Conservation (phyloP, 1,140 invertebrate species). For the Matsumurasca onukii region DNA sequence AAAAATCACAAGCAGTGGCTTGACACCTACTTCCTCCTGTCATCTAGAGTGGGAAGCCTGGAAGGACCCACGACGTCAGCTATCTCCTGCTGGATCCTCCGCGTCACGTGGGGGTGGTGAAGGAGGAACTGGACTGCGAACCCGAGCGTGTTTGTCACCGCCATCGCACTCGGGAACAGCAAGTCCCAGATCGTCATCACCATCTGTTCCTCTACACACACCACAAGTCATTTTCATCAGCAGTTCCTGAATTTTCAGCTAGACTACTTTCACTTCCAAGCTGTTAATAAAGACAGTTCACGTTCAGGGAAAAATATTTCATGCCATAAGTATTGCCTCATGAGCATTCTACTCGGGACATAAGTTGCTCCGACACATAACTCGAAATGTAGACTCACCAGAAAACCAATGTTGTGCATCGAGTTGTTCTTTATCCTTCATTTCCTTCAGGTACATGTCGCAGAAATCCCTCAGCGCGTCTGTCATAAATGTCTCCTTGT, state of each 20-base stretch:
- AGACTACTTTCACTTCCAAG: no score
- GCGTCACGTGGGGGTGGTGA: constrained; percentile 53
- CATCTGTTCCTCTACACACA: neutral
- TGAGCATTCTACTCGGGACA: no score
- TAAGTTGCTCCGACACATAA: no score
- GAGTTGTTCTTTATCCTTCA: neutral
- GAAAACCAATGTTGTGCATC: neutral
- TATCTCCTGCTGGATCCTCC: constrained; percentile 65
- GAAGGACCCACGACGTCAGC: constrained; percentile 64
- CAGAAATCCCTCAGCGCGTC: neutral
- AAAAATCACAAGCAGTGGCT: no score
- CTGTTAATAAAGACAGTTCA: no score
- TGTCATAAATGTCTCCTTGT: neutral
- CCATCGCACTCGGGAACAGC: neutral
- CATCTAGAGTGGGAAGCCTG: constrained; percentile 60
- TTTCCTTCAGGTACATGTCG: neutral
- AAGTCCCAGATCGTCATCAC: constrained; percentile 6
- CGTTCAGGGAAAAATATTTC: no score
- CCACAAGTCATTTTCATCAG: no score
- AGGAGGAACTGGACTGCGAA: constrained; percentile 23
- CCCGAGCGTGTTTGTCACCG: constrained; percentile 6
- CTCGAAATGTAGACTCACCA: no score
- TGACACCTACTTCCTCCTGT: constrained; percentile 54
- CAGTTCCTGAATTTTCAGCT: no score
- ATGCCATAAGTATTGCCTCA: no score